Percentiles rank a stretch among this genome's conserved stretches.
phyloP scores from a whole-genome alignment of 2,113 vertebrate species.

The Eidolon helvum region DNA sequence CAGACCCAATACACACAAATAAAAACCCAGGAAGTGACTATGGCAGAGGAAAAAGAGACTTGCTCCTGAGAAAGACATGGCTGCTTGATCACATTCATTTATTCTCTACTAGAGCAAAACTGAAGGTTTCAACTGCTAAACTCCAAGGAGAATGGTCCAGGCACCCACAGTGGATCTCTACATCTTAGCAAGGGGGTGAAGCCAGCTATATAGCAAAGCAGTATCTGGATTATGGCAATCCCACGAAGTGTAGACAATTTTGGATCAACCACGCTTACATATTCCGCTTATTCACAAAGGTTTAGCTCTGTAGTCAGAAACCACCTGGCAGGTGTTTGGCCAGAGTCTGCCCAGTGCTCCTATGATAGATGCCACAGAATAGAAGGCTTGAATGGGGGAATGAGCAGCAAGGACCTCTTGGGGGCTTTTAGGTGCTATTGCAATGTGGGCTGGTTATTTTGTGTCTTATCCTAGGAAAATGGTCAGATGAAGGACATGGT shows the following conservation, averaged over 20 bases:
- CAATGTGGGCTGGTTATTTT: background rate
- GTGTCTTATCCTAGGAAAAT: background rate
- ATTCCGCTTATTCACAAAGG: background rate
- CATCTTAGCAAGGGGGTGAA: background rate
- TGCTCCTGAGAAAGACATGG: background rate
- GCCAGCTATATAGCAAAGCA: background rate
- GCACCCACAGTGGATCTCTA: background rate
- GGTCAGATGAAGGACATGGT: background rate
- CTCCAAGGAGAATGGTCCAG: background rate
- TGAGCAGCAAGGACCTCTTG: background rate
- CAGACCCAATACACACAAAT: background rate
- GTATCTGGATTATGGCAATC: background rate
- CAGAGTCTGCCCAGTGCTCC: background rate
- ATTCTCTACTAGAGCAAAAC: background rate
- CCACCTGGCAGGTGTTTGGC: background rate
- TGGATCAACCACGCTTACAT: background rate
- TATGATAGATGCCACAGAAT: background rate
- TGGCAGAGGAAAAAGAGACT: background rate
- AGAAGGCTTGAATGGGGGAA: background rate
- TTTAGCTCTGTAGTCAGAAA: background rate
- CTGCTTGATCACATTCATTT: background rate
- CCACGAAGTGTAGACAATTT: background rate
- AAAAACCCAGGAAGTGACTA: background rate
- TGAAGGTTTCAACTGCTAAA: background rate
- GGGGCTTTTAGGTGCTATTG: background rate